A percentile compares a stretch with the other conserved stretches of the same genome.
Conservation (phyloP, 35 echinoderm and acorn worm genomes). For the Acanthaster planci region DNA sequence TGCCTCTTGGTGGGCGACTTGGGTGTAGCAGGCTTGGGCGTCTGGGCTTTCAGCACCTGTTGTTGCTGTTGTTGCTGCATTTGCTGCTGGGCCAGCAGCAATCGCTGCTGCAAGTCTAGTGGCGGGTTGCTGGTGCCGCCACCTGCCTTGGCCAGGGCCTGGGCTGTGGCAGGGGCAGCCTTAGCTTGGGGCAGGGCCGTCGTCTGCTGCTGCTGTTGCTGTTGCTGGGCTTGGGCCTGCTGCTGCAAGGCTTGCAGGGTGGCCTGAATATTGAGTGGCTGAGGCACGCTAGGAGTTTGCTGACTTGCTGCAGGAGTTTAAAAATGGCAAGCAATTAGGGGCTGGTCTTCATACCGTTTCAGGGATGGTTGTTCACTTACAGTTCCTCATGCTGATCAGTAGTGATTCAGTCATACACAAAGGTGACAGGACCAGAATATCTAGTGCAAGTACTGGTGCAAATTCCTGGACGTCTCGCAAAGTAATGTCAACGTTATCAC, state of each 20-base stretch:
- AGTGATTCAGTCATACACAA: too few species aligned
- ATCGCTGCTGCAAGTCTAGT: background rate
- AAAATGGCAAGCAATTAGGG: too few species aligned
- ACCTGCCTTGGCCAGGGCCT: slow-evolving; percentile 30
- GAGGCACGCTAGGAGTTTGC: background rate
- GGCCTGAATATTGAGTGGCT: slow-evolving; percentile 63
- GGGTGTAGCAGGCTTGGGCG: background rate
- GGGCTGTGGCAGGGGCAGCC: slow-evolving; percentile 33
- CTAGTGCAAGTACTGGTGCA: too few species aligned
- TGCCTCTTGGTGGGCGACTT: background rate
- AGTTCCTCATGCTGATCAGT: too few species aligned
- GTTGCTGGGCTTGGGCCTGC: slow-evolving; percentile 46
- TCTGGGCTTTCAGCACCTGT: slow-evolving; percentile 28
- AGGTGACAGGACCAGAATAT: too few species aligned
- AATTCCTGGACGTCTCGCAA: too few species aligned
- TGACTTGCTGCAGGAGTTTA: background rate
- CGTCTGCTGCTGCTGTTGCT: too few species aligned
- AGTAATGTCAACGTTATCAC: too few species aligned
- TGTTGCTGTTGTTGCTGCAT: slow-evolving; percentile 26
- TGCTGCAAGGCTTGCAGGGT: slow-evolving; percentile 63
- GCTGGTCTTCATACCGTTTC: too few species aligned
- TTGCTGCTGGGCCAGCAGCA: slow-evolving; percentile 14
- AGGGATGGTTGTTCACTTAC: too few species aligned
- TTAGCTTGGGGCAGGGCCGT: background rate
- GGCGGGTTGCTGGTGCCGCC: background rate